A percentile compares a stretch with the other conserved stretches of the same genome.
Evolutionary conservation across 2,797 vertebrate genomes (phyloP).

Genomic region (Adrianichthys oophorus): DNA sequence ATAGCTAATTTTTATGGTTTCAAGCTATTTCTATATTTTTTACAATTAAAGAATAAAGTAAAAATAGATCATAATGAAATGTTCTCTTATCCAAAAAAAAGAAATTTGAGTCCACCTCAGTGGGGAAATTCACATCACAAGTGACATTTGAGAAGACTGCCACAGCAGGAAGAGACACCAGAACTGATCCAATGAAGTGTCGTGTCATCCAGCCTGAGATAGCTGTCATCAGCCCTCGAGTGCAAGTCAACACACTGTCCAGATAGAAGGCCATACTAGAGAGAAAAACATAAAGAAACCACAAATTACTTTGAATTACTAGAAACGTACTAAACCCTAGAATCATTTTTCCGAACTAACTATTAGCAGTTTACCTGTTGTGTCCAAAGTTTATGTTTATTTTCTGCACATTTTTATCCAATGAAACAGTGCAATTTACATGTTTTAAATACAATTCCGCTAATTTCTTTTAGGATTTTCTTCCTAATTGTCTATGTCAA

Average conservation of each 20-base stretch:
- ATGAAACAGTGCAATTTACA: too few relatives aligned
- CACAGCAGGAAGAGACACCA: slow-evolving; percentile 89
- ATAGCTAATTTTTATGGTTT: too few relatives aligned
- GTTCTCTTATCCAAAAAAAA: neutral
- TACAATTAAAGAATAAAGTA: neutral
- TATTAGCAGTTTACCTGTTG: neutral
- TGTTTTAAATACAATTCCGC: neutral
- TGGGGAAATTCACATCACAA: slow-evolving; percentile 85
- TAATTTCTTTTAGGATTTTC: neutral
- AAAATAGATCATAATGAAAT: neutral
- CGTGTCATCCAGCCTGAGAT: slow-evolving; percentile 91
- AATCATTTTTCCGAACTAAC: neutral
- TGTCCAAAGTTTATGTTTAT: neutral
- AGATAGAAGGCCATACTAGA: slow-evolving; percentile 92
- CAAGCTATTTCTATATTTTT: neutral
- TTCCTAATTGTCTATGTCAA: neutral
- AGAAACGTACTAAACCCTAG: neutral
- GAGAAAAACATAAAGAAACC: slow-evolving; percentile 2
- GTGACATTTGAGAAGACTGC: slow-evolving; percentile 90
- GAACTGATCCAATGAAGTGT: slow-evolving; percentile 87
- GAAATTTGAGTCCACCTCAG: slow-evolving; percentile 77
- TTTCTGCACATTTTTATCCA: neutral
- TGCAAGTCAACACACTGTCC: slow-evolving; percentile 86
- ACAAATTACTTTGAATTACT: neutral
- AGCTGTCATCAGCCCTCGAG: slow-evolving; percentile 81